Percentiles rank a stretch among this genome's conserved stretches.
Conservation (phyloP, 2,888 invertebrate species). For the Ectemnius lituratus region DNA sequence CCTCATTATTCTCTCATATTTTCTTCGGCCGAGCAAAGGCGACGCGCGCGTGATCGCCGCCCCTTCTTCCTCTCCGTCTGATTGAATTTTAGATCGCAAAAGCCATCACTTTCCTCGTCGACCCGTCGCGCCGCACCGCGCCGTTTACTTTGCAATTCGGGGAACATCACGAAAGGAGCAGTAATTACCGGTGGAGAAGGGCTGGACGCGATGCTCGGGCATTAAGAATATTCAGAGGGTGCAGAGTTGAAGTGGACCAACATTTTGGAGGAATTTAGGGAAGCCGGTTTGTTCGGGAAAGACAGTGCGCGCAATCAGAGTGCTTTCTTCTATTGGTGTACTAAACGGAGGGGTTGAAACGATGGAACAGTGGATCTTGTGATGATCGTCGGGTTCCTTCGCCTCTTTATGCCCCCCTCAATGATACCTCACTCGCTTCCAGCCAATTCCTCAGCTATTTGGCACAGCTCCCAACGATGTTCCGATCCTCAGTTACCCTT, state of each 20-base stretch:
- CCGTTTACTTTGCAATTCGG: not conserved
- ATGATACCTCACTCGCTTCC: slow-evolving; percentile 26
- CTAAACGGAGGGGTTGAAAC: slow-evolving; percentile 25
- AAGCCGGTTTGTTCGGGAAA: not conserved
- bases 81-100: slow-evolving; percentile 66
- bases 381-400: slow-evolving; percentile 28
- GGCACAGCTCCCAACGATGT: slow-evolving; percentile 42
- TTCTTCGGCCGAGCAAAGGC: not conserved
- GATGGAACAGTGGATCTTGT: slow-evolving; percentile 17
- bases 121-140: not conserved
- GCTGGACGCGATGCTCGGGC: too few species aligned
- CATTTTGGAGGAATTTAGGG: not conserved
- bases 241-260: not conserved
- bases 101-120: not conserved
- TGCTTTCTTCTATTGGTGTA: too few species aligned
- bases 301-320: too few species aligned
- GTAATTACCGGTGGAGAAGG: too few species aligned
- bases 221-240: too few species aligned
- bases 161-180: not conserved
- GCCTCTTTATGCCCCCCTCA: not conserved
- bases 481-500: slow-evolving; percentile 16
- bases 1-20: slow-evolving; percentile 3
- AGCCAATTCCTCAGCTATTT: slow-evolving; percentile 36
- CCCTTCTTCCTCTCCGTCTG: slow-evolving; percentile 21
- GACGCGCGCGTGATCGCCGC: not conserved